phyloP scores from a whole-genome alignment of 1,140 invertebrate genomes.

The Rhysida immarginata region DNA sequence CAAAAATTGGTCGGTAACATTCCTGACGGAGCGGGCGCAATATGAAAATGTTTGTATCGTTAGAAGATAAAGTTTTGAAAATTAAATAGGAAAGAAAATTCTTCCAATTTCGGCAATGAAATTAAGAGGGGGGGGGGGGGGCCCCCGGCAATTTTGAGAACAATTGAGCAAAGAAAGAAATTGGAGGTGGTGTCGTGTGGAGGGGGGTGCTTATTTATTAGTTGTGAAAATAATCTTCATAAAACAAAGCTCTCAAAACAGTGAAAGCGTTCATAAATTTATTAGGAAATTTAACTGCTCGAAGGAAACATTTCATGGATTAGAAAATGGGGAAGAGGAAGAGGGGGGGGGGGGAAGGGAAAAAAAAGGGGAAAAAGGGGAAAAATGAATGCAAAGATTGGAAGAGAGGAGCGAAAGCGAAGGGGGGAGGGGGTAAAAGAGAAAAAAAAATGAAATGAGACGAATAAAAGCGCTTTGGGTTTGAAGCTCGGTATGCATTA shows the following conservation, averaged over 20 bases:
- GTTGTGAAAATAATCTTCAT: conserved; percentile 2
- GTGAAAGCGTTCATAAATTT: conserved; percentile 5
- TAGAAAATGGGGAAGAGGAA: background rate
- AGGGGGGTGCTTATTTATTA: background rate
- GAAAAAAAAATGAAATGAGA: background rate
- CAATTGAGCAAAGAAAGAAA: background rate
- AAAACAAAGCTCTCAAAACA: background rate
- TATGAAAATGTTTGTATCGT: too few relatives aligned
- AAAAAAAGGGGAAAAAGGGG: background rate
- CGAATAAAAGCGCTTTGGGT: background rate
- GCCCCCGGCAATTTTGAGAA: background rate
- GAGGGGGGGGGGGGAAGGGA: background rate
- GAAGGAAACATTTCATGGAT: background rate
- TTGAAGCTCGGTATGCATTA: background rate
- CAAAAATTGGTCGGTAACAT: too few relatives aligned
- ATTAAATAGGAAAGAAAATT: background rate
- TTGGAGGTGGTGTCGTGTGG: background rate
- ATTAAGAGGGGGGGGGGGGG: background rate
- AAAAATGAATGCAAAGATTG: background rate
- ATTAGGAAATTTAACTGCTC: background rate
- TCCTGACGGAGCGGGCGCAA: too few relatives aligned
- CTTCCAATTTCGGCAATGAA: background rate
- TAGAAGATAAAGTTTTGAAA: too few relatives aligned
- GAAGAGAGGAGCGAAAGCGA: background rate
- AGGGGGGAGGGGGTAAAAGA: background rate